These are phyloP conservation scores for Selenia dentaria DNA, from an alignment of 2,888 invertebrate species.

Conservation along the genomic window DNA sequence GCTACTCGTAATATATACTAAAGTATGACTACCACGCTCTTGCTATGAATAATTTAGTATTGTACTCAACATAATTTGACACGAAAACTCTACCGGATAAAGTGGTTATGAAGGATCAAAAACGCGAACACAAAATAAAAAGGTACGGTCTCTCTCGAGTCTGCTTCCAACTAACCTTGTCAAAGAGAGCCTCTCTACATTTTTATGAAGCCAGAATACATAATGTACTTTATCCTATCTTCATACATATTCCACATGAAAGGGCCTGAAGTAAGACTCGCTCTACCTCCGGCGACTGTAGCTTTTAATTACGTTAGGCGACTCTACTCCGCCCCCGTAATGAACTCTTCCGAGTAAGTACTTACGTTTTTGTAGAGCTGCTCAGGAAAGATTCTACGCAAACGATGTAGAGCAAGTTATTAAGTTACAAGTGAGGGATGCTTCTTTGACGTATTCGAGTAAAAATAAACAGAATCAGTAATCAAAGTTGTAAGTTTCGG, in stretches of 20 bases:
- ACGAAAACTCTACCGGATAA: background rate
- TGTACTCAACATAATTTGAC: too few relatives aligned
- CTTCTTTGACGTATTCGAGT: too few relatives aligned
- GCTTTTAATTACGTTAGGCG: conserved; percentile 13
- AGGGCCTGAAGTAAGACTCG: background rate
- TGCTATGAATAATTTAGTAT: too few relatives aligned
- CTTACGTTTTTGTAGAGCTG: background rate
- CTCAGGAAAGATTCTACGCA: background rate
- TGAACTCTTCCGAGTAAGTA: background rate
- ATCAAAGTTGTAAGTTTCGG: too few relatives aligned
- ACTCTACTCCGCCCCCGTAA: conserved; percentile 1
- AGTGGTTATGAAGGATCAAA: background rate
- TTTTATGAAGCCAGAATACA: conserved; percentile 16
- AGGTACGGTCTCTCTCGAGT: background rate
- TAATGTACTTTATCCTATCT: conserved; percentile 12
- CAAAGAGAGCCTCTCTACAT: conserved; percentile 15
- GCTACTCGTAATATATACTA: too few relatives aligned
- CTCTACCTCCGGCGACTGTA: background rate
- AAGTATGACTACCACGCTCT: too few relatives aligned
- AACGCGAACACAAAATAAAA: background rate
- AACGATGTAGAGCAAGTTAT: too few relatives aligned
- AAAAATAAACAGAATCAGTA: too few relatives aligned
- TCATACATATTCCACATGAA: conserved; percentile 12
- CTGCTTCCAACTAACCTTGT: conserved; percentile 1
- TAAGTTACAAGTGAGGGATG: too few relatives aligned